Percentiles rank a stretch among this genome's conserved stretches.
phyloP scores from a whole-genome alignment of 1,140 invertebrate species.

The Pygmarrhopalites habei region DNA sequence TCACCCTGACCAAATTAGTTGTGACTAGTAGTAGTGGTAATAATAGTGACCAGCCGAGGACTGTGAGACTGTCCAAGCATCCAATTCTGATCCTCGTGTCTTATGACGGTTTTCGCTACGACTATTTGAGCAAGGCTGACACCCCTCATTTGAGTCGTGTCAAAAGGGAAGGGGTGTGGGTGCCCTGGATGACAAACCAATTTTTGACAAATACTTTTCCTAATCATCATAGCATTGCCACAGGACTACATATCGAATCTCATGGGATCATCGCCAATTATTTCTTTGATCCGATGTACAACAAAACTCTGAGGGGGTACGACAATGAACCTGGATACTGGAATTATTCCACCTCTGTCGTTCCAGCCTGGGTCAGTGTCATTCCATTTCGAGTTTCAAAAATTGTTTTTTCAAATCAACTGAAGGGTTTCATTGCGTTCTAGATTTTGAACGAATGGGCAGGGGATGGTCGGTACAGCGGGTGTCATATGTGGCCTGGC shows the following conservation, averaged over 20 bases:
- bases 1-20: too few species aligned
- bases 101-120: constrained; percentile 62
- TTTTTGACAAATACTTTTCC: constrained; percentile 71
- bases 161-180: constrained; percentile 50
- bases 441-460: constrained; percentile 47
- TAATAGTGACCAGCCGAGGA: too few species aligned
- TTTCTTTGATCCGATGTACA: constrained; percentile 53
- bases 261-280: constrained; percentile 65
- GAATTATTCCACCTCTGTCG: constrained; percentile 48
- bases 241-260: constrained; percentile 63
- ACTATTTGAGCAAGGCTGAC: constrained; percentile 55
- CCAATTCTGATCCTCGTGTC: constrained; percentile 57
- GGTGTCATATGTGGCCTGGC: constrained; percentile 55
- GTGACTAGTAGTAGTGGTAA: too few species aligned
- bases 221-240: constrained; percentile 69
- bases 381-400: not conserved
- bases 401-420: not conserved
- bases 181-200: constrained; percentile 57
- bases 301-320: constrained; percentile 43
- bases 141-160: constrained; percentile 51
- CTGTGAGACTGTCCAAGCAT: constrained; percentile 33
- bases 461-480: constrained; percentile 45
- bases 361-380: constrained; percentile 53
- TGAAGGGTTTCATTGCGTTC: not conserved
- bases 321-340: constrained; percentile 47